Evolutionary conservation across 2,888 invertebrate species (phyloP).

Genomic region (Xestia c-nigrum): DNA sequence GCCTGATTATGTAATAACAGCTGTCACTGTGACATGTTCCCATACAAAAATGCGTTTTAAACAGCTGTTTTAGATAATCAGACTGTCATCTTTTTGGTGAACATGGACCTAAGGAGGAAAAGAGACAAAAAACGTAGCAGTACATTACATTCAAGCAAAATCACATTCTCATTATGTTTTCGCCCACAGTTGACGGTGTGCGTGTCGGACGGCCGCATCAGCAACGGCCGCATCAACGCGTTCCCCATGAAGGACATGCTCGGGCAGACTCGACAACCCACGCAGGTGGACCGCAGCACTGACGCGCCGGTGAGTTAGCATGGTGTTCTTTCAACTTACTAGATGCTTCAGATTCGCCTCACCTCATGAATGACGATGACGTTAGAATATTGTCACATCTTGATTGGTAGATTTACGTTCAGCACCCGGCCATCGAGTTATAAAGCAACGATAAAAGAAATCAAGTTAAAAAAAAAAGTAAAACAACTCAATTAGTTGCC

Average conservation of each 20-base stretch:
- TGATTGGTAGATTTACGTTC: neutral
- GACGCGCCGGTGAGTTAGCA: slow-evolving; percentile 93
- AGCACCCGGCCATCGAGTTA: neutral
- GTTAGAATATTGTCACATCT: neutral
- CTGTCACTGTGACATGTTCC: no score
- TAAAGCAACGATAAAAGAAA: no score
- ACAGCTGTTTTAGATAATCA: no score
- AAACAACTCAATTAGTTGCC: neutral
- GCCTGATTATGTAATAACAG: no score
- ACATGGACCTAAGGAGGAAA: no score
- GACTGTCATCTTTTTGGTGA: no score
- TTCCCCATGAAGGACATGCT: slow-evolving; percentile 97
- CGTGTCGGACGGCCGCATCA: slow-evolving; percentile 93
- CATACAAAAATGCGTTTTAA: no score
- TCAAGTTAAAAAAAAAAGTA: no score
- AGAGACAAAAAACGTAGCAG: neutral
- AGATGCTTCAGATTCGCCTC: neutral
- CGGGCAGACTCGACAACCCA: slow-evolving; percentile 91
- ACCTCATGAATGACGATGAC: neutral
- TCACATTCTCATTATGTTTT: neutral
- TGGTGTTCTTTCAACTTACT: neutral
- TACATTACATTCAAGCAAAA: neutral
- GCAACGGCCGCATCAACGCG: slow-evolving; percentile 93
- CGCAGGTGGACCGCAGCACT: slow-evolving; percentile 93
- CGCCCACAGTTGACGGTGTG: slow-evolving; percentile 93